These are phyloP conservation scores for Lathamus discolor DNA, from an alignment of 2,113 vertebrate species.

Conservation along the genomic window DNA sequence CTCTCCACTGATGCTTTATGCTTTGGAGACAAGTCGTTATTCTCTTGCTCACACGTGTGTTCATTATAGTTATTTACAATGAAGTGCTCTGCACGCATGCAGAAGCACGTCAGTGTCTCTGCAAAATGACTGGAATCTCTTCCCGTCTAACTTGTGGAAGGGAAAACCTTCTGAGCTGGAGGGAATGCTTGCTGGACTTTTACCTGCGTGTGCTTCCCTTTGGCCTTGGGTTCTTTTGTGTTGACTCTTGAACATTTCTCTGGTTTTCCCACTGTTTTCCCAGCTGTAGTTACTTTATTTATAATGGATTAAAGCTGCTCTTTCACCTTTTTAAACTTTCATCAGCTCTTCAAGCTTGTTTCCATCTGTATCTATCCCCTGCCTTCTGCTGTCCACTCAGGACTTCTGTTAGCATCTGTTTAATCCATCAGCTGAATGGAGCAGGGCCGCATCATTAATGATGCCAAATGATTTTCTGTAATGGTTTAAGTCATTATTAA, in stretches of 20 bases:
- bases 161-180: neutral
- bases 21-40: neutral
- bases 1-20: fast-evolving
- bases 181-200: neutral
- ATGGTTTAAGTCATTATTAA: neutral
- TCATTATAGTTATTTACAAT: fast-evolving
- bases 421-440: neutral
- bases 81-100: fast-evolving
- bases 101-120: neutral
- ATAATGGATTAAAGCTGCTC: neutral
- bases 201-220: fast-evolving
- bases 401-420: neutral
- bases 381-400: neutral
- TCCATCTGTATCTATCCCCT: neutral
- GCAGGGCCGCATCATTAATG: neutral
- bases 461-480: neutral
- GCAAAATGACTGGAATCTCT: neutral
- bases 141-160: fast-evolving
- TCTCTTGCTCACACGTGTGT: neutral
- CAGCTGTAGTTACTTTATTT: neutral
- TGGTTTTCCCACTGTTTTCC: neutral
- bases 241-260: neutral
- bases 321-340: neutral
- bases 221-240: fast-evolving
- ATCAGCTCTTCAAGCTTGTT: too few relatives aligned